These are phyloP conservation scores for Eurypyga helias DNA, from an alignment of 2,113 vertebrate genomes.

Conservation along the genomic window DNA sequence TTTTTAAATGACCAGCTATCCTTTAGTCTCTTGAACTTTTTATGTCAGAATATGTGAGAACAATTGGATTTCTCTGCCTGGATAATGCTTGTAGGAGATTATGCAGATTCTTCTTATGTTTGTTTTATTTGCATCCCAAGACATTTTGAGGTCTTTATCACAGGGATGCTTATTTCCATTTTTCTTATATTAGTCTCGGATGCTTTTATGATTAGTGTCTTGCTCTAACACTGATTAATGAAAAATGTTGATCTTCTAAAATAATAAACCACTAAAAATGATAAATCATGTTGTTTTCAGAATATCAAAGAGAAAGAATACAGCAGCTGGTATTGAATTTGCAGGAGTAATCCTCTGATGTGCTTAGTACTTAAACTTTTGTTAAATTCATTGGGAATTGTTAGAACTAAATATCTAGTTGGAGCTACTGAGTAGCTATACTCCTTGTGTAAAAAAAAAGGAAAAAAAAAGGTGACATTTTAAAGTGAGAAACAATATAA, in stretches of 20 bases:
- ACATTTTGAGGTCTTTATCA: conserved; percentile 4
- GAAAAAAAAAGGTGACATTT: not conserved
- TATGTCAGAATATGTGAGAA: not conserved
- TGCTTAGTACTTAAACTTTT: not conserved
- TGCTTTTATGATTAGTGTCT: conserved; percentile 16
- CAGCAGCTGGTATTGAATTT: not conserved
- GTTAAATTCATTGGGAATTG: not conserved
- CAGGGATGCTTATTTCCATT: conserved; percentile 1
- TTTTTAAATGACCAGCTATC: not conserved
- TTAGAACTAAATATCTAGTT: not conserved
- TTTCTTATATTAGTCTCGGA: conserved; percentile 12
- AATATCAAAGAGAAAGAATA: not conserved
- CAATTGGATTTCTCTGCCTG: not conserved
- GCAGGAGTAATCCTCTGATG: not conserved
- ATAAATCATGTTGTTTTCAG: conserved; percentile 39
- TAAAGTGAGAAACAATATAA: not conserved
- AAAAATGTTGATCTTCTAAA: conserved; percentile 12
- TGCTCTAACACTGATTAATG: conserved; percentile 1
- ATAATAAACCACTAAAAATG: conserved; percentile 21
- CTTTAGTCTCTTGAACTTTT: not conserved
- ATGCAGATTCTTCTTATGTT: conserved; percentile 16
- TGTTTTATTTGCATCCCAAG: conserved; percentile 10
- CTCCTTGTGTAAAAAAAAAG: not conserved
- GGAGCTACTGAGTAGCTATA: not conserved
- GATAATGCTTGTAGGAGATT: not conserved